Base-by-base conservation (phyloP, 2,113 vertebrate species). In the Tetrao urogallus region DNA sequence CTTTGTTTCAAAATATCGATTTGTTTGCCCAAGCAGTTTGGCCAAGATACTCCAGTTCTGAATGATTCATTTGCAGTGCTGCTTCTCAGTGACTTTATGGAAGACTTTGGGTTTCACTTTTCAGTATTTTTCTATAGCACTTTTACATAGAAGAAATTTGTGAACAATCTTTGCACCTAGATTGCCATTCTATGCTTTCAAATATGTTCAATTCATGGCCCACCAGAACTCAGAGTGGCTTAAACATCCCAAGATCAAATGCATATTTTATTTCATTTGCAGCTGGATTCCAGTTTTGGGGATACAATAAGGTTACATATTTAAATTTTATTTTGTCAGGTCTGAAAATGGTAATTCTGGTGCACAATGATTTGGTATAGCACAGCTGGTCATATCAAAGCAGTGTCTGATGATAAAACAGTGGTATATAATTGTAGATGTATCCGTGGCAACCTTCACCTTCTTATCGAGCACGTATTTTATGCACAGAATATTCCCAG, bases 401-500 rank as follows among this genome's bases (percentile, higher is more conserved):
- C 61, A 48, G 47, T 45, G 42, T 58, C 69, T 75, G 52, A 40
- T 43, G 75, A 67, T 65, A 91, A 86, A 66, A 48, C 47, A 6
- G 15, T 17, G 27, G 27, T 78, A 61, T 69, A 34, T 67, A 89
- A 65, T 17, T 91, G 79, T 22, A 83, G 82, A 93, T 13, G 2
- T 71, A 82, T 81, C 75, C 83, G 72, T 88, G 73, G 67, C 88
- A 96, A 77, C 70, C 76, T 86, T 91, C 82, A 92, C 79, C 82
- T 82, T 91, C 70, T 19, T 79, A 91, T 86, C 88, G 91, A 74
- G 42, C 78, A 48, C 15, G 11, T 61, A 61, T 83, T 92, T 86
- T 86, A 91, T 65, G 82, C 79, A 71, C 82, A 78, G 50, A 88
- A 78, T 90, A 88, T 88, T 94, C 88, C 88, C 93, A 81, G 72